These are phyloP conservation scores for Byasa hedistus DNA, from an alignment of 2,888 invertebrate species.

Conservation along the genomic window DNA sequence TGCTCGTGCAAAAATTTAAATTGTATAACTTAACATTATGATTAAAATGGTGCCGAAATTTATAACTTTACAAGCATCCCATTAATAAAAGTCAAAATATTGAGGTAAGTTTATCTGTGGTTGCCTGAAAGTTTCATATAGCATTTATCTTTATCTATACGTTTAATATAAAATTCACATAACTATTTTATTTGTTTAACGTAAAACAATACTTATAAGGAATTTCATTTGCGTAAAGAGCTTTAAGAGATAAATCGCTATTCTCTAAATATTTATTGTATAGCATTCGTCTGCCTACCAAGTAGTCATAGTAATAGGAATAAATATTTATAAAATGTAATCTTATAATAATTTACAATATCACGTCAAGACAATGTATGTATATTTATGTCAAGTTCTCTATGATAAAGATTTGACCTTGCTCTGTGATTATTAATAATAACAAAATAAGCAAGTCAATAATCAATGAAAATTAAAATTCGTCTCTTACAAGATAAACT, in stretches of 20 bases:
- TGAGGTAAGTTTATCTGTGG: neutral
- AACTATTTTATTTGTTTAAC: neutral
- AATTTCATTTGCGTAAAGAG: too few relatives aligned
- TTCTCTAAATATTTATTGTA: too few relatives aligned
- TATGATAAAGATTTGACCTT: slow-evolving; percentile 2
- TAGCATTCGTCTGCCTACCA: too few relatives aligned
- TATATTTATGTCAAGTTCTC: neutral
- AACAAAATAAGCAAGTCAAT: neutral
- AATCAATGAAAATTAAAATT: neutral
- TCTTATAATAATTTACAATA: too few relatives aligned
- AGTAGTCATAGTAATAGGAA: too few relatives aligned
- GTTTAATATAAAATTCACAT: neutral
- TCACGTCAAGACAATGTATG: neutral
- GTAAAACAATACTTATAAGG: too few relatives aligned
- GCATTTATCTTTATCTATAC: neutral
- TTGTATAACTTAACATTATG: neutral
- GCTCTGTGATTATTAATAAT: neutral
- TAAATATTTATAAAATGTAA: too few relatives aligned
- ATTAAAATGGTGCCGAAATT: neutral
- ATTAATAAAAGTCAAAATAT: neutral
- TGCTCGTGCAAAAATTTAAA: neutral
- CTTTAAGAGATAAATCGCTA: too few relatives aligned
- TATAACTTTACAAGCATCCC: neutral
- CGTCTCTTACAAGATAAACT: neutral
- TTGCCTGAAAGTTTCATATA: neutral